phyloP scores from a whole-genome alignment of 2,888 invertebrate species.

The Pristionchus arcanus region DNA sequence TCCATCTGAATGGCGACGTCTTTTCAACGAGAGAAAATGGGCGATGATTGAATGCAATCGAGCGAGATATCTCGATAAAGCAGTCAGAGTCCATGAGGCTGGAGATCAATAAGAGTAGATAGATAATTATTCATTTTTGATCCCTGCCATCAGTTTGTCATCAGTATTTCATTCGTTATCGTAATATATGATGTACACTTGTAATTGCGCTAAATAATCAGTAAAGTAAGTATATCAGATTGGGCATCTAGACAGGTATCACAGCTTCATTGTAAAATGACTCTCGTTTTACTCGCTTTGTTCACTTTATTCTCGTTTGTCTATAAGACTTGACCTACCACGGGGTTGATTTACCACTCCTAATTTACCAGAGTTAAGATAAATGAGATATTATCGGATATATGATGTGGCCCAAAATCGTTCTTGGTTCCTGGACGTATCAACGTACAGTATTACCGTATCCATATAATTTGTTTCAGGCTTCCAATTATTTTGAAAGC shows the following conservation, averaged over 20 bases:
- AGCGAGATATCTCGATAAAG: constrained; percentile 63
- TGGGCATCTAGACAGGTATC: constrained; percentile 38
- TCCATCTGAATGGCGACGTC: constrained; percentile 61
- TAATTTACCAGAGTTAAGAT: constrained; percentile 18
- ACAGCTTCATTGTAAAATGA: not conserved
- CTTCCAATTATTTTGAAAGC: no score
- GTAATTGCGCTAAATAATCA: constrained; percentile 19
- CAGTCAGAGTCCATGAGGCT: constrained; percentile 1
- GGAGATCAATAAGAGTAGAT: constrained; percentile 14
- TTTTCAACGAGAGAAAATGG: constrained; percentile 69
- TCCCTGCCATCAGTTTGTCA: not conserved
- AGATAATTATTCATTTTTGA: not conserved
- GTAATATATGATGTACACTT: not conserved
- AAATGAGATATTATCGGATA: constrained; percentile 16
- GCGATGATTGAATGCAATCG: constrained; percentile 71
- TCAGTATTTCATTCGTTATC: not conserved
- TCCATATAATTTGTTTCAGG: not conserved
- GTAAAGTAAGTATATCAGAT: not conserved
- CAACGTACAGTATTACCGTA: constrained; percentile 19
- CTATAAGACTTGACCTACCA: constrained; percentile 30
- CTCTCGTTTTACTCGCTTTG: constrained; percentile 13
- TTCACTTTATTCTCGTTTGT: constrained; percentile 16
- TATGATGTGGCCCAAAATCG: not conserved
- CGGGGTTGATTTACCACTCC: not conserved
- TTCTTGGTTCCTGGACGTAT: not conserved